These are phyloP conservation scores for Bombus waltoni DNA, from an alignment of 1,140 invertebrate genomes.

Conservation along the genomic window DNA sequence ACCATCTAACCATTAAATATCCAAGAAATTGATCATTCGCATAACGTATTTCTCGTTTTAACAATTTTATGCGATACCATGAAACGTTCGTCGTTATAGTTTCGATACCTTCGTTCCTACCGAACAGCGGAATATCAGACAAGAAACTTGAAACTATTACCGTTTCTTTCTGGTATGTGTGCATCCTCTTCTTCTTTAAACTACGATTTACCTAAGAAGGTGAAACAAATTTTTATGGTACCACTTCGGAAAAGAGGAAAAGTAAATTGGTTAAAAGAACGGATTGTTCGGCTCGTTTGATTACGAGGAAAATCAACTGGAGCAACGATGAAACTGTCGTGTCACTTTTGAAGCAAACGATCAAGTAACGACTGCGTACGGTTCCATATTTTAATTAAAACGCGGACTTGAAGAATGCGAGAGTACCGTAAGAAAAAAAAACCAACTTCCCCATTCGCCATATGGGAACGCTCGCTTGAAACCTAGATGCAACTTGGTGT, in stretches of 20 bases:
- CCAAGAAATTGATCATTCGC: not conserved
- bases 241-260: not conserved
- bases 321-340: too few relatives aligned
- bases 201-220: not conserved
- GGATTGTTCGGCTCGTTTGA: not conserved
- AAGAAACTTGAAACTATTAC: not conserved
- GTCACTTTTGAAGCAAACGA: not conserved
- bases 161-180: not conserved
- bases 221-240: too few relatives aligned
- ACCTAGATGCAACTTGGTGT: not conserved
- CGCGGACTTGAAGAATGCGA: too few relatives aligned
- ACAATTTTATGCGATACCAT: rapidly evolving
- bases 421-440: not conserved
- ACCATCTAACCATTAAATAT: too few relatives aligned
- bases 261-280: not conserved
- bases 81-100: not conserved
- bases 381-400: too few relatives aligned
- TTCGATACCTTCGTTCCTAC: not conserved
- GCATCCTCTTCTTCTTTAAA: too few relatives aligned
- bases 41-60: not conserved
- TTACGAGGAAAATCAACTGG: too few relatives aligned
- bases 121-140: not conserved
- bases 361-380: too few relatives aligned
- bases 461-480: not conserved
- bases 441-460: not conserved